Percentiles rank a stretch among this genome's conserved stretches.
Conservation (phyloP, 2,113 vertebrate species). For the Anas platyrhynchos region DNA sequence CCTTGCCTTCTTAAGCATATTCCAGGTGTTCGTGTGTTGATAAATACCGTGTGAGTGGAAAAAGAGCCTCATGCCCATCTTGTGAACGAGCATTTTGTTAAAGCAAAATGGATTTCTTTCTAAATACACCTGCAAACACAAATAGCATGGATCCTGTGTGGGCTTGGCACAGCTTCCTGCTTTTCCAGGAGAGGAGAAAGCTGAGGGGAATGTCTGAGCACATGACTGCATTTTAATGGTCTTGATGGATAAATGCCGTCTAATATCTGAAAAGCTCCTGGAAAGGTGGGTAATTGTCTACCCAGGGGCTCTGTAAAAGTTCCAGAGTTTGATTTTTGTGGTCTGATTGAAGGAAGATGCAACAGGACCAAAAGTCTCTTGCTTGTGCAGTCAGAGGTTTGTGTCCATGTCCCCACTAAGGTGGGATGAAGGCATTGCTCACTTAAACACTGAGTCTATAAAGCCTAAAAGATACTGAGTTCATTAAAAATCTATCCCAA, state of each 20-base stretch:
- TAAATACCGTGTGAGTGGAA: neutral
- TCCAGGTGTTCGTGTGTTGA: neutral
- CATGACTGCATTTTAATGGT: neutral
- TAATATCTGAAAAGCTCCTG: neutral
- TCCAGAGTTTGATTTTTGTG: fast-evolving
- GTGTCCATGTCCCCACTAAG: neutral
- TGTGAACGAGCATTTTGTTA: neutral
- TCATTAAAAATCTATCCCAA: neutral
- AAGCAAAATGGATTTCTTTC: fast-evolving
- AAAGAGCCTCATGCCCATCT: neutral
- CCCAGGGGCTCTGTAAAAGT: fast-evolving
- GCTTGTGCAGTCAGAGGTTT: neutral
- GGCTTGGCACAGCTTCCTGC: neutral
- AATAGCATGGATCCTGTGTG: neutral
- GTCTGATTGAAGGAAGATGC: neutral
- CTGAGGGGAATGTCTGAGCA: no score
- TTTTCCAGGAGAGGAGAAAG: neutral
- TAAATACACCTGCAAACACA: no score
- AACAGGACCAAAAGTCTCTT: neutral
- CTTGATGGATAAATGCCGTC: neutral
- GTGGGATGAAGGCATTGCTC: neutral
- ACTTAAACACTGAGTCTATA: neutral
- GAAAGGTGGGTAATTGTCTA: fast-evolving
- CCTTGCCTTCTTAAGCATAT: neutral
- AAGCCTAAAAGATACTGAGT: no score